Evolutionary conservation across 2,888 invertebrate genomes (phyloP).

Genomic region (Leistus spinibarbis): DNA sequence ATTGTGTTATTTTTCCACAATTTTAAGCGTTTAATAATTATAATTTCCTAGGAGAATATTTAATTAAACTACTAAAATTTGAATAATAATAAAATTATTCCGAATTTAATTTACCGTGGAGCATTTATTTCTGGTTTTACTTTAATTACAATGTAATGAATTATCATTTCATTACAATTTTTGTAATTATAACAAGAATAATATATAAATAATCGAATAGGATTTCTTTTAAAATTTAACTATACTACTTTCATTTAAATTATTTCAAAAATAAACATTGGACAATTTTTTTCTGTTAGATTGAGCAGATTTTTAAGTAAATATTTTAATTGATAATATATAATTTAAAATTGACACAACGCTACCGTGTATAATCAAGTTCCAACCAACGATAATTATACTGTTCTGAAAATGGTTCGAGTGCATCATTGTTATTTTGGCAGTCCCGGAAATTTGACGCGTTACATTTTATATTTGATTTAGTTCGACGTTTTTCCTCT

Average conservation of each 20-base stretch:
- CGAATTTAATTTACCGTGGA: too few species aligned
- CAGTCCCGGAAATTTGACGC: conserved; percentile 25
- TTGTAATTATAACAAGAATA: background rate
- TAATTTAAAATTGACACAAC: background rate
- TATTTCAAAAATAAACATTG: too few species aligned
- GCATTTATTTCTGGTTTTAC: background rate
- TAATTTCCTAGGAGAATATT: too few species aligned
- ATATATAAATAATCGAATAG: too few species aligned
- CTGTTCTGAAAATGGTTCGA: background rate
- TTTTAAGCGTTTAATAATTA: too few species aligned
- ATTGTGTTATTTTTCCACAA: background rate
- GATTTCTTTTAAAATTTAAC: too few species aligned
- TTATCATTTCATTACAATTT: background rate
- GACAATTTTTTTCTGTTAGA: background rate
- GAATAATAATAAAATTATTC: background rate
- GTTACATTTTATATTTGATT: background rate
- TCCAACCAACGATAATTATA: background rate
- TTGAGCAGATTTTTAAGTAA: too few species aligned
- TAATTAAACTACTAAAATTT: background rate
- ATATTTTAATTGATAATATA: background rate
- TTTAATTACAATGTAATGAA: background rate
- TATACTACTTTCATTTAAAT: too few species aligned
- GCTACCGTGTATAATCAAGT: background rate
- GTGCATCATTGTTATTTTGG: background rate
- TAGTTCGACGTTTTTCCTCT: background rate